Conservation (phyloP, 2,113 vertebrate genomes). For the Phylloscopus whistleri region DNA sequence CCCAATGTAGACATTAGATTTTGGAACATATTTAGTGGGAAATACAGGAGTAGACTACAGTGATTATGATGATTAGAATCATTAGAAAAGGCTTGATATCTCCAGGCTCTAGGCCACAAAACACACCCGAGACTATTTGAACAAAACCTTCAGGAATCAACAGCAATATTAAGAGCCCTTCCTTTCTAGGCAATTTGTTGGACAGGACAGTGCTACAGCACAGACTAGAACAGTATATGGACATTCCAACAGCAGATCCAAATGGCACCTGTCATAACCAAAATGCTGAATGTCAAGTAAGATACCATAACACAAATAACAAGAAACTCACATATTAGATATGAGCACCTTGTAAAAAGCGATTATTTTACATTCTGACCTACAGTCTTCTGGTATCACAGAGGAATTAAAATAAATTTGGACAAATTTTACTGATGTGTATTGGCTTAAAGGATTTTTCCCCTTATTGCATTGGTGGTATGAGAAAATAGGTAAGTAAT, state of each 20-base stretch:
- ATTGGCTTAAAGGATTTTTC: neutral
- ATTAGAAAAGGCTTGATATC: neutral
- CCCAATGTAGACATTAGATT: neutral
- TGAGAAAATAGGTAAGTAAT: neutral
- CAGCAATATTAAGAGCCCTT: neutral
- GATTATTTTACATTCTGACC: neutral
- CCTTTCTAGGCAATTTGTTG: neutral
- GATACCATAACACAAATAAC: neutral
- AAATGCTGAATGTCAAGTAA: neutral
- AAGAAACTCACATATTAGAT: neutral
- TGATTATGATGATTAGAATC: neutral
- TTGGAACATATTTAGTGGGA: neutral
- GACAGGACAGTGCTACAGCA: neutral
- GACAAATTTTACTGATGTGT: neutral
- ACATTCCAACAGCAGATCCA: neutral
- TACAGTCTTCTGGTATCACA: neutral
- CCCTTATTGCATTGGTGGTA: neutral
- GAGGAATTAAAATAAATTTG: neutral
- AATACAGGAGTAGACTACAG: neutral
- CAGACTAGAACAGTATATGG: neutral
- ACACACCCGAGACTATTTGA: neutral
- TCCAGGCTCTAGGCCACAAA: neutral
- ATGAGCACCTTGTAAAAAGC: neutral
- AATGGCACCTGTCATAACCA: neutral
- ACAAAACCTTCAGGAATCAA: neutral